Evolutionary conservation across 2,797 vertebrate genomes (phyloP), one percentile per base, ranked within the genome.

Genomic region (Lindbergichthys nudifrons): DNA sequence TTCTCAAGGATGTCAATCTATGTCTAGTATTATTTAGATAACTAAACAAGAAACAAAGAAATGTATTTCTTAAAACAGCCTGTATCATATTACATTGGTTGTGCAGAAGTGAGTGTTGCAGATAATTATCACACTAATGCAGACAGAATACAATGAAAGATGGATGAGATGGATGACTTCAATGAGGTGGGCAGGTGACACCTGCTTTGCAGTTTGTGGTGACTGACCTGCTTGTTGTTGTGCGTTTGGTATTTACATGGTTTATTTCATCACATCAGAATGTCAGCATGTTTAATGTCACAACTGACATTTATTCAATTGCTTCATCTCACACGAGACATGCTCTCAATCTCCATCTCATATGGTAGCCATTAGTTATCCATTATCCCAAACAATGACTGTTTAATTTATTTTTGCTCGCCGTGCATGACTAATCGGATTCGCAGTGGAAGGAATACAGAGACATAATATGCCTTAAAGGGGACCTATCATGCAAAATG

Each of bases 371-470:
- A 74, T 86, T 75, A 85, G 56, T 67, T 70, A 56, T 70, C 78
- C 65, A 76, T 88, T 80, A 89, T 73, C 50, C 74, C 45, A 52
- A 56, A 73, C 67, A 76, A 51, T 57, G 64, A 70, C 65, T 76
- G 46, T 63, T 73, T 73, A 41, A 80, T 76, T 83, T 41, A 23
- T 50, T 73, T 77, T 43, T 13, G 51, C 32, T 42, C 26, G 51
- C 54, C 15, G 14, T 61, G 75, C 58, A 63, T 84, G 81, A 88
- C 69, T 88, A 87, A 88, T 84, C 81, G 79, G 52, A 63, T 58
- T 56, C 4, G 10, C 68, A 75, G 53, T 47, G 54, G 53, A 60
- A 64, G 30, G n/a, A 79, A 73, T 13, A 30, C n/a, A 69, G 53
- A 69, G 46, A 71, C 43, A 11, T 21, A 47, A 18, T 32, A 64